Conservation (phyloP, 1,140 invertebrate species). For the Acromyrmex charruanus region DNA sequence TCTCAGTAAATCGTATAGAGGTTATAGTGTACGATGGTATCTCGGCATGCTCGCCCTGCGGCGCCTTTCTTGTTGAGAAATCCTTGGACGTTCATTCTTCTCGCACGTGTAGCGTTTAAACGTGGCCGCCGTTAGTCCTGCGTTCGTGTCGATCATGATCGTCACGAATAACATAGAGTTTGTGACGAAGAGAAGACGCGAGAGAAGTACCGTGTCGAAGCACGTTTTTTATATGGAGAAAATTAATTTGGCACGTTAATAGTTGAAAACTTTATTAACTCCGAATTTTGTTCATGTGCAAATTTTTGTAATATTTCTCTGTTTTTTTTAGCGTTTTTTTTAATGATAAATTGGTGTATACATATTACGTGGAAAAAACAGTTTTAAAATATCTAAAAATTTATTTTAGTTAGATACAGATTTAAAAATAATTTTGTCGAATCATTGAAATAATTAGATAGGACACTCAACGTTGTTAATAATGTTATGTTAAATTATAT, state of each 20-base stretch:
- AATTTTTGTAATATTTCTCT: conserved; percentile 7
- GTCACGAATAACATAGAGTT: not conserved
- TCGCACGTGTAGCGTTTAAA: conserved; percentile 12
- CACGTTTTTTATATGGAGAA: too few species aligned
- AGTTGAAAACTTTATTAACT: not conserved
- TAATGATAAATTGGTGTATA: not conserved
- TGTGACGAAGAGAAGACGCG: not conserved
- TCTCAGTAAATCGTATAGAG: conserved; percentile 18
- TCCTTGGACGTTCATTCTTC: conserved; percentile 49
- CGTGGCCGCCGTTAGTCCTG: not conserved
- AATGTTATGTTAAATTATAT: too few species aligned
- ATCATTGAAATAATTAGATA: too few species aligned
- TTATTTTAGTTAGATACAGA: too few species aligned
- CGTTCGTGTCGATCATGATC: conserved; percentile 2
- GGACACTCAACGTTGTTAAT: too few species aligned
- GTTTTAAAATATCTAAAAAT: too few species aligned
- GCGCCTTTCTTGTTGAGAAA: conserved; percentile 33
- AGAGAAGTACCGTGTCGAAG: not conserved
- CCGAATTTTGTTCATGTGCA: not conserved
- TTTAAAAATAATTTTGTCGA: too few species aligned
- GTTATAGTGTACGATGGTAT: conserved; percentile 25
- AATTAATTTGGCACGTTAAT: not conserved
- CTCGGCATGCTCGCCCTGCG: conserved; percentile 3
- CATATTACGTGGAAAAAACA: too few species aligned
- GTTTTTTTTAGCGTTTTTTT: not conserved